Evolutionary conservation across 2,888 invertebrate species (phyloP).

Genomic region (Plagiodera versicolora): DNA sequence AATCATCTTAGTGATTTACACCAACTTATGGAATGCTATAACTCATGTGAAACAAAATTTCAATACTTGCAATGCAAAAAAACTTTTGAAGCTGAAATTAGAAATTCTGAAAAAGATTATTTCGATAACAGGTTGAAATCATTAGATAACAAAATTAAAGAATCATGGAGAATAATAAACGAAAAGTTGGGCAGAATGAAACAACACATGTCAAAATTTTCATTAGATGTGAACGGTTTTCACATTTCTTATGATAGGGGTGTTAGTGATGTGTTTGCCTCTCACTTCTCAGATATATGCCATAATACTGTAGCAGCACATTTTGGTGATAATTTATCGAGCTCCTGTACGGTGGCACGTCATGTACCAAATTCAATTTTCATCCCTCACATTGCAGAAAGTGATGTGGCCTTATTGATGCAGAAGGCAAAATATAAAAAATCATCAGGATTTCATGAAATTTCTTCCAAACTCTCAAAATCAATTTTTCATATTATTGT

Average conservation of each 20-base stretch:
- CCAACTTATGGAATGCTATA: neutral
- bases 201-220: neutral
- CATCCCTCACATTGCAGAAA: conserved; percentile 1
- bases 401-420: conserved; percentile 2
- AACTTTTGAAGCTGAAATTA: neutral
- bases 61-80: conserved; percentile 3
- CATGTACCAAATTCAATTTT: conserved; percentile 3
- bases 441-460: neutral
- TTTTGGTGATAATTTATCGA: neutral
- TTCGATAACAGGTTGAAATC: neutral
- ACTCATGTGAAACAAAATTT: neutral
- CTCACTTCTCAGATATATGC: conserved; percentile 5
- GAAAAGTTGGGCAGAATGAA: conserved; percentile 5
- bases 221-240: neutral
- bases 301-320: neutral
- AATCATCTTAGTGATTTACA: neutral
- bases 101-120: neutral
- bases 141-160: neutral
- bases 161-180: conserved; percentile 10
- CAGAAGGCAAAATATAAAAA: conserved; percentile 1
- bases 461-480: neutral
- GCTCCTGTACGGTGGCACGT: neutral
- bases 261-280: conserved; percentile 1
- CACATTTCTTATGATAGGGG: neutral
- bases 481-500: neutral